Evolutionary conservation across 2,888 invertebrate genomes (phyloP).

Genomic region (Leucophora obtusa): DNA sequence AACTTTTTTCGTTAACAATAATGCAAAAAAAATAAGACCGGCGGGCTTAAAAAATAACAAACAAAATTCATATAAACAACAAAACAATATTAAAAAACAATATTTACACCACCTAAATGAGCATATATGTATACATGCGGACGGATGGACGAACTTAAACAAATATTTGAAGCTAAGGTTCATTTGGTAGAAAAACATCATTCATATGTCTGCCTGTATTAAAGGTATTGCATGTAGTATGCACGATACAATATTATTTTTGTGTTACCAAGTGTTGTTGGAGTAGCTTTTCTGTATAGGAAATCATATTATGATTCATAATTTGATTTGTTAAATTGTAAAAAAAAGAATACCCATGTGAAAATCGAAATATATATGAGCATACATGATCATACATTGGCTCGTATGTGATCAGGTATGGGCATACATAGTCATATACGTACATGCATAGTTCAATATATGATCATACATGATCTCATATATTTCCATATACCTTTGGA

Average conservation of each 20-base stretch:
- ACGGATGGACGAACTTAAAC: background rate
- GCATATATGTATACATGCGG: background rate
- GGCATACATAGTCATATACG: no score
- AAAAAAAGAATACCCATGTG: no score
- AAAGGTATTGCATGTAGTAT: background rate
- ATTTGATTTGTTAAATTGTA: constrained; percentile 22
- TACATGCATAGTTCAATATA: no score
- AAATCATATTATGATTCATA: constrained; percentile 42
- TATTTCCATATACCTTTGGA: no score
- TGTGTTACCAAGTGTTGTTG: background rate
- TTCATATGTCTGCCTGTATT: background rate
- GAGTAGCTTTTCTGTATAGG: background rate
- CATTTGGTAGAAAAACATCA: background rate
- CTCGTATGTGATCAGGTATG: no score
- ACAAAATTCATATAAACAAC: constrained; percentile 1
- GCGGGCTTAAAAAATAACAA: background rate
- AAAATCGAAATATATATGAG: no score
- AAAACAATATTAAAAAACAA: background rate
- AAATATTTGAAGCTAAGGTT: background rate
- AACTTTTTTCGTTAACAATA: constrained; percentile 7
- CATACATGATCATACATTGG: no score
- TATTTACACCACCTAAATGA: constrained; percentile 17
- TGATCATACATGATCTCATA: no score
- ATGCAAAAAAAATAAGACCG: constrained; percentile 16
- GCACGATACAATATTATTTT: constrained; percentile 1